A percentile compares a stretch with the other conserved stretches of the same genome.
Evolutionary conservation across 1,140 invertebrate genomes (phyloP).

Genomic region (Brachionus koreanus): DNA sequence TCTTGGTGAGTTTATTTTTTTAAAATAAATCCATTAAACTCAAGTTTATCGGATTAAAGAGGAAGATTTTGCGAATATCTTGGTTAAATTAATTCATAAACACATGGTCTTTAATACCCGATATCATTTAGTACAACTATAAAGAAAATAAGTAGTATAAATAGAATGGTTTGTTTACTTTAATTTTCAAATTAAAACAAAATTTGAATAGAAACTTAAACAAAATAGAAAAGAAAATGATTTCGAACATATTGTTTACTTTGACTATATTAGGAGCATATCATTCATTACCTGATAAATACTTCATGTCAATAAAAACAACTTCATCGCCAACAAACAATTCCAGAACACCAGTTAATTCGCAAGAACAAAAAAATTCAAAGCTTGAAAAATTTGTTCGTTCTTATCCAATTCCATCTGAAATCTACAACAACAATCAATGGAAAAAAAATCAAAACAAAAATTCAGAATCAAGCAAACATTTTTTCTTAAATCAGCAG

Average conservation of each 20-base stretch:
- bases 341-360: not conserved
- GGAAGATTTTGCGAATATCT: not conserved
- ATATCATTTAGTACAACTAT: not conserved
- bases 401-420: not conserved
- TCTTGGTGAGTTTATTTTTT: not conserved
- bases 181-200: not conserved
- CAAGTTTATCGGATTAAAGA: not conserved
- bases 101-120: not conserved
- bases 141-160: not conserved
- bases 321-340: not conserved
- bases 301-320: not conserved
- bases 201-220: not conserved
- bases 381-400: not conserved
- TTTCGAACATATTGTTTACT: not conserved
- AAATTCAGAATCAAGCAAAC: not conserved
- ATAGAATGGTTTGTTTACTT: not conserved
- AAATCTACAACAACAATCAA: not conserved
- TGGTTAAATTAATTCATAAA: not conserved
- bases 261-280: not conserved
- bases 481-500: not conserved
- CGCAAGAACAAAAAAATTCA: not conserved
- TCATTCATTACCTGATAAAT: not conserved
- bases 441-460: not conserved
- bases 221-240: not conserved
- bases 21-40: not conserved